phyloP scores from a whole-genome alignment of 2,113 vertebrate genomes.

The Cygnus buccinator region DNA sequence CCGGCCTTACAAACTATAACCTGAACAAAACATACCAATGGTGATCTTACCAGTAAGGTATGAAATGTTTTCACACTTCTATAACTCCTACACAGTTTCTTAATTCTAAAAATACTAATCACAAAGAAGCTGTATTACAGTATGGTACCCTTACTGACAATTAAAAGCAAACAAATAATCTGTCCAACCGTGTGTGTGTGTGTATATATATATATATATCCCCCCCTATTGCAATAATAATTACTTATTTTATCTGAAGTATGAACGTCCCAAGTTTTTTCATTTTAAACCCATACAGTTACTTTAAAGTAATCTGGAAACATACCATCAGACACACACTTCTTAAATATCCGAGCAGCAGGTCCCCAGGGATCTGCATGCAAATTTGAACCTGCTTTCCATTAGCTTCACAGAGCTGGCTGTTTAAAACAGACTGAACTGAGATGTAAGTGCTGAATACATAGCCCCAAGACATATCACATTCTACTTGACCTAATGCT shows the following conservation, averaged over 20 bases:
- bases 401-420: constrained; percentile 11
- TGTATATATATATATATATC: not conserved
- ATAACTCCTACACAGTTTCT: not conserved
- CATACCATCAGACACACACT: not conserved
- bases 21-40: not conserved
- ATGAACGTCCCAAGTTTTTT: not conserved
- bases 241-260: not conserved
- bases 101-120: not conserved
- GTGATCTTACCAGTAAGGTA: not conserved
- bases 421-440: constrained; percentile 40
- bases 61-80: not conserved
- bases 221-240: not conserved
- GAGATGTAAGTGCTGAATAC: constrained; percentile 45
- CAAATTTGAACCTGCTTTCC: constrained; percentile 44
- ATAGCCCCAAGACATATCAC: constrained; percentile 49
- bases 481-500: constrained; percentile 43
- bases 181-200: not conserved
- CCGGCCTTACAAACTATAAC: not conserved
- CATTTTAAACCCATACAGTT: not conserved
- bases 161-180: not conserved
- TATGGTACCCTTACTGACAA: not conserved
- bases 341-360: constrained; percentile 1
- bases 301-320: not conserved
- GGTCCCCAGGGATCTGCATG: constrained; percentile 7
- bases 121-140: not conserved